Evolutionary conservation across 2,888 invertebrate genomes (phyloP), one percentile per base, ranked within the genome.

Genomic region (Lycia hirtaria): DNA sequence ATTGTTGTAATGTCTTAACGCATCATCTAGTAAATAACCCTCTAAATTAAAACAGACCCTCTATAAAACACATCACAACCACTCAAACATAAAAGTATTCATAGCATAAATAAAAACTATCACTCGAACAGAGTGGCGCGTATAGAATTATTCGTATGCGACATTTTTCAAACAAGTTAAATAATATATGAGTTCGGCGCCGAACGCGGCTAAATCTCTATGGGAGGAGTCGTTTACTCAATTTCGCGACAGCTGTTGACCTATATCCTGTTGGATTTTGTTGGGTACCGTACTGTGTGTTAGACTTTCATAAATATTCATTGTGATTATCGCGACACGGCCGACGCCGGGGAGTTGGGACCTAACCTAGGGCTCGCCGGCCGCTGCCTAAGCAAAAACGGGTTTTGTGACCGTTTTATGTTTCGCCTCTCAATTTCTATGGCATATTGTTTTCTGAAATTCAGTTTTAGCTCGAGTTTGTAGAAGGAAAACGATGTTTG

Each of bases 181-280:
- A 67, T 63, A 53, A 67, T 64, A 60, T 63, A 67, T 65, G 64
- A 58, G 59, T 63, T 60, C 38, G 43, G 56, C 56, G 12, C 33
- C 48, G 37, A 51, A 33, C 50, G 47, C 41, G 12, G 58, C 53
- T 52, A 55, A 58, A 62, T 60, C 59, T 60, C 63, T 40, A 56
- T 53, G 58, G 62, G 59, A 44, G 33, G 56, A 50, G 59, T 45
- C 61, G 51, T 63, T 67, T 49, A 62, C 61, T 64, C 59, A 65
- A 63, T 60, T 52, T 38, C 33, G 55, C 45, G 64, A 59, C 64
- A 67, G 62, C 56, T 64, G 64, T 57, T 64, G 64, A 64, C 64
- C 62, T 44, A 48, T 56, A 58, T 60, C 57, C 58, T 61, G 55
- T 37, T 52, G 38, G 41, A 49, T 53, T 55, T 44, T 65, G 57